Percentiles rank a stretch among this genome's conserved stretches.
Conservation (phyloP, 2,113 vertebrate genomes). For the Podarcis raffonei region DNA sequence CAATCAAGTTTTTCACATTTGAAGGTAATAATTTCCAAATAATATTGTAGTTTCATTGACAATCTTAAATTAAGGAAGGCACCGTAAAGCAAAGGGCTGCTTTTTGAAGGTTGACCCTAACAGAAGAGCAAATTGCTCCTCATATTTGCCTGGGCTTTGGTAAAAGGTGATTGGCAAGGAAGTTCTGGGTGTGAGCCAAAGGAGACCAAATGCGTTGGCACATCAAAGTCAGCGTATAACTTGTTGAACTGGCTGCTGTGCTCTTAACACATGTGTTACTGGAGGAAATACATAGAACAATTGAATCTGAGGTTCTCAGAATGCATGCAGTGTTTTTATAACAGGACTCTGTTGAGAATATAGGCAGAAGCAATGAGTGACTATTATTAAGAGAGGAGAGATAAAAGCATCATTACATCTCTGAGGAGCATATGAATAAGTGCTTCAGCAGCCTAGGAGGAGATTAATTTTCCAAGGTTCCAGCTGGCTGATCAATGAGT, state of each 20-base stretch:
- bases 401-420: not conserved
- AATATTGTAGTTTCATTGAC: not conserved
- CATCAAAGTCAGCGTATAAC: not conserved
- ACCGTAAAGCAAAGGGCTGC: too few species aligned
- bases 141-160: not conserved
- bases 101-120: not conserved
- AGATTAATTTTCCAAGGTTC: not conserved
- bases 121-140: not conserved
- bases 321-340: not conserved
- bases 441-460: not conserved
- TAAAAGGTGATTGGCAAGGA: not conserved
- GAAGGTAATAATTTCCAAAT: not conserved
- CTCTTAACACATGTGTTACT: not conserved
- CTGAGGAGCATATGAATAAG: not conserved
- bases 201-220: not conserved
- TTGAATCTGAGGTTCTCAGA: not conserved
- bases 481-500: not conserved
- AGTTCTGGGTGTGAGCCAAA: not conserved
- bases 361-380: not conserved
- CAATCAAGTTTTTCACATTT: not conserved
- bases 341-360: not conserved
- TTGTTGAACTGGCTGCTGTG: not conserved
- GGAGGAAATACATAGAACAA: not conserved
- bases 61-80: not conserved
- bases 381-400: not conserved